A percentile compares a stretch with the other conserved stretches of the same genome.
Conservation (phyloP, 53 echinoderm and acorn worm genomes). For the Echinarachnius parma region DNA sequence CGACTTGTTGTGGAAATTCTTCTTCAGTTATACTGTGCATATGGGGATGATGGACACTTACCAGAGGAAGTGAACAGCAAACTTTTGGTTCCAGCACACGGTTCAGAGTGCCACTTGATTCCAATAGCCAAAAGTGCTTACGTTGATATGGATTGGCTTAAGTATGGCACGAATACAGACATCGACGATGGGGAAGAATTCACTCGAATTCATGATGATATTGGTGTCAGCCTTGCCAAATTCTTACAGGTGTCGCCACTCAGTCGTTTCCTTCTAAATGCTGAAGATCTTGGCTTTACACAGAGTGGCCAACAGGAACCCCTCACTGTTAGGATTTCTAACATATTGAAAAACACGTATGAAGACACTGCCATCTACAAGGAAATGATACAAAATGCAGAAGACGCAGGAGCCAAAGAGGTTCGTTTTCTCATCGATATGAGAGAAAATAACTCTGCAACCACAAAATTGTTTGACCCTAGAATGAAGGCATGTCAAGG, state of each 20-base stretch:
- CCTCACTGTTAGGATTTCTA: slow-evolving; percentile 42
- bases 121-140: slow-evolving; percentile 29
- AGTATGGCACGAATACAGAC: not conserved
- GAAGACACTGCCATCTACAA: slow-evolving; percentile 41
- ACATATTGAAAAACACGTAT: slow-evolving; percentile 49
- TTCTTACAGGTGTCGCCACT: slow-evolving; percentile 31
- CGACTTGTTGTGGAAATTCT: slow-evolving; percentile 18
- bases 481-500: slow-evolving; percentile 79
- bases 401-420: slow-evolving; percentile 91
- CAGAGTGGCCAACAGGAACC: slow-evolving; percentile 52
- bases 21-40: not conserved
- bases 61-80: not conserved
- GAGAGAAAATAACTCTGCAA: slow-evolving; percentile 50
- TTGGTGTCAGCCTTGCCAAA: slow-evolving; percentile 21
- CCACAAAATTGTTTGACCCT: slow-evolving; percentile 40
- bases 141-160: slow-evolving; percentile 42
- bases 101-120: slow-evolving; percentile 1
- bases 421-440: slow-evolving; percentile 83
- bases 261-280: slow-evolving; percentile 25
- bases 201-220: slow-evolving; percentile 19
- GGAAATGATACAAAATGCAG: slow-evolving; percentile 98
- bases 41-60: not conserved
- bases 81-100: slow-evolving; percentile 10
- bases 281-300: slow-evolving; percentile 43
- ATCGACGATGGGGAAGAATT: slow-evolving; percentile 37